phyloP scores from a whole-genome alignment of 2,888 invertebrate species.

The Acrobasis repandana region DNA sequence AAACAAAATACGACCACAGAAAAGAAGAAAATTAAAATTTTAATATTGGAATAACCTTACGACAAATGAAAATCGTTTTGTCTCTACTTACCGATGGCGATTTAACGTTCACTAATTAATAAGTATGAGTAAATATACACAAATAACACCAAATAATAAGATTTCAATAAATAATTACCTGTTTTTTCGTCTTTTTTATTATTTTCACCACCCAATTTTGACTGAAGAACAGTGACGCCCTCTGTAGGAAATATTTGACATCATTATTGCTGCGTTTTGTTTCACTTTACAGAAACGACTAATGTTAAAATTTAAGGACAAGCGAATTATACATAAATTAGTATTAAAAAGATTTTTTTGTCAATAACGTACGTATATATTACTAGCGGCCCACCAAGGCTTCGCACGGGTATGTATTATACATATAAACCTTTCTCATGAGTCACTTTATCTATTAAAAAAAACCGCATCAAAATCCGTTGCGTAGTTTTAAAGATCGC shows the following conservation, averaged over 20 bases:
- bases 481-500: no score
- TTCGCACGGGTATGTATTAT: no score
- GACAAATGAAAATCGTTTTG: constrained; percentile 11
- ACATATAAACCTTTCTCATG: no score
- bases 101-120: neutral
- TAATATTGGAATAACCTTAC: constrained; percentile 33
- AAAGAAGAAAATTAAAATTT: constrained; percentile 20
- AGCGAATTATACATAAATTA: neutral
- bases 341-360: neutral
- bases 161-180: constrained; percentile 38
- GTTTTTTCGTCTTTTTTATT: constrained; percentile 37
- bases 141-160: constrained; percentile 20
- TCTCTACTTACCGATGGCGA: neutral
- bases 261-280: constrained; percentile 33
- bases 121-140: constrained; percentile 7
- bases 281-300: constrained; percentile 29
- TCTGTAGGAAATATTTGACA: constrained; percentile 35
- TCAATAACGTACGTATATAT: no score
- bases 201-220: constrained; percentile 37
- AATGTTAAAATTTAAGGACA: constrained; percentile 12
- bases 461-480: no score
- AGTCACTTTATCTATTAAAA: no score
- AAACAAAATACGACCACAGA: constrained; percentile 25
- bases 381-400: no score
- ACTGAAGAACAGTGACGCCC: constrained; percentile 43